Conservation (phyloP, 92 coral and sea anemone genomes). For the Micromussa lordhowensis region DNA sequence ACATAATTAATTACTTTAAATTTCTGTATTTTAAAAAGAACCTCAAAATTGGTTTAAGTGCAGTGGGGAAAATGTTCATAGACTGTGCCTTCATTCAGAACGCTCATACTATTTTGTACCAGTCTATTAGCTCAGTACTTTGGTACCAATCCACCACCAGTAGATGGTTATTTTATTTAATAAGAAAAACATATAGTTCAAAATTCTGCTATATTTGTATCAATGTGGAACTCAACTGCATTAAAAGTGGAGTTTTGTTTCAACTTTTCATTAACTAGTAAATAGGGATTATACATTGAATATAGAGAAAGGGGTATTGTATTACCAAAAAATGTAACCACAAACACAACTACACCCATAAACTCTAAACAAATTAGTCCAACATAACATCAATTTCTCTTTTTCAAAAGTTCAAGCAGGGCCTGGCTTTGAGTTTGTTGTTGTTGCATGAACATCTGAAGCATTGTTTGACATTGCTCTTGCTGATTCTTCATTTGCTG, state of each 20-base stretch:
- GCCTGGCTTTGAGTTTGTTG: slow-evolving; percentile 43
- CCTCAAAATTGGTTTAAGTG: slow-evolving; percentile 50
- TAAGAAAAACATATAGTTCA: not conserved
- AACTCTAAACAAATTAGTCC: not conserved
- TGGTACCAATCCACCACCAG: slow-evolving; percentile 55
- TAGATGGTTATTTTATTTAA: slow-evolving; percentile 50
- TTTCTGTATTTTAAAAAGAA: slow-evolving; percentile 58
- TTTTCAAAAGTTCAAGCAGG: slow-evolving; percentile 38
- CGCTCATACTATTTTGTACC: slow-evolving; percentile 57
- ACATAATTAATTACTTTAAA: slow-evolving; percentile 51
- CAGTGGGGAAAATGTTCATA: slow-evolving; percentile 62
- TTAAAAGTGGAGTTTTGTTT: too few relatives aligned
- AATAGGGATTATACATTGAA: too few relatives aligned
- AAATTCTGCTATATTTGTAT: too few relatives aligned
- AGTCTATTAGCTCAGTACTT: slow-evolving; percentile 45
- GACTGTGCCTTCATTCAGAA: slow-evolving; percentile 54
- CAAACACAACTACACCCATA: not conserved
- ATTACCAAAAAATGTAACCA: not conserved
- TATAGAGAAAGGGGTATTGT: too few relatives aligned
- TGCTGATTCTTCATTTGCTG: slow-evolving; percentile 34
- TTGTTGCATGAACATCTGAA: slow-evolving; percentile 35
- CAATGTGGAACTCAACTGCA: too few relatives aligned
- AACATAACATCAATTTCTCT: not conserved
- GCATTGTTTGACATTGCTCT: slow-evolving; percentile 40
- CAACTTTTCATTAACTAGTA: too few relatives aligned